Conservation (phyloP, 2,797 vertebrate genomes). For the Semotilus atromaculatus region DNA sequence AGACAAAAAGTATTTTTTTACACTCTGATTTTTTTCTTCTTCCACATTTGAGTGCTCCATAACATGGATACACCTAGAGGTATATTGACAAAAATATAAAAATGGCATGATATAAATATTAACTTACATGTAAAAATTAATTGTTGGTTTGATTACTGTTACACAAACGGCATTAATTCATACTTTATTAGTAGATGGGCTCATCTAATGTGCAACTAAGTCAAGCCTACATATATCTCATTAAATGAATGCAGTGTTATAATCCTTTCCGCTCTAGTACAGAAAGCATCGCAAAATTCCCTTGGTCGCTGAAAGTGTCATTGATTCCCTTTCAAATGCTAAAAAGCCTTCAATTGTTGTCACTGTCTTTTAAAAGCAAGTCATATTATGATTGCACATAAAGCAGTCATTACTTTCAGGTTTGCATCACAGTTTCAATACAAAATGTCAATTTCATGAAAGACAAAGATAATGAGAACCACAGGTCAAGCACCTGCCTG, state of each 20-base stretch:
- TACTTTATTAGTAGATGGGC: not conserved
- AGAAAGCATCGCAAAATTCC: not conserved
- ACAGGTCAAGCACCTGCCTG: slow-evolving; percentile 60
- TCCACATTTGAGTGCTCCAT: not conserved
- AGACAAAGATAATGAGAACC: slow-evolving; percentile 62
- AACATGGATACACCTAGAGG: not conserved
- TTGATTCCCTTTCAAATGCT: slow-evolving; percentile 65
- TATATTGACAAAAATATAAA: not conserved
- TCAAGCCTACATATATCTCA: slow-evolving; percentile 7
- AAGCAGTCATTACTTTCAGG: slow-evolving; percentile 58
- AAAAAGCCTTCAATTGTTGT: slow-evolving; percentile 33
- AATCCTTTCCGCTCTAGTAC: slow-evolving; percentile 33
- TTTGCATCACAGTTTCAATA: slow-evolving; percentile 69
- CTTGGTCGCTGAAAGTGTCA: not conserved
- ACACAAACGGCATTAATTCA: not conserved
- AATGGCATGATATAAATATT: not conserved
- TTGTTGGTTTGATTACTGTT: not conserved
- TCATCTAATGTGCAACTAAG: not conserved
- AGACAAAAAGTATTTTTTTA: not conserved
- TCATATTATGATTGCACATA: slow-evolving; percentile 5
- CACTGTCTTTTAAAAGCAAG: slow-evolving; percentile 17
- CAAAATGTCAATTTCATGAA: slow-evolving; percentile 72
- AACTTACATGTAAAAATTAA: not conserved
- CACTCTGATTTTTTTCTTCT: not conserved
- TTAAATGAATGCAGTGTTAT: not conserved